These are phyloP conservation scores for Ganaspis brasiliensis DNA, from an alignment of 2,888 invertebrate species.

Conservation along the genomic window DNA sequence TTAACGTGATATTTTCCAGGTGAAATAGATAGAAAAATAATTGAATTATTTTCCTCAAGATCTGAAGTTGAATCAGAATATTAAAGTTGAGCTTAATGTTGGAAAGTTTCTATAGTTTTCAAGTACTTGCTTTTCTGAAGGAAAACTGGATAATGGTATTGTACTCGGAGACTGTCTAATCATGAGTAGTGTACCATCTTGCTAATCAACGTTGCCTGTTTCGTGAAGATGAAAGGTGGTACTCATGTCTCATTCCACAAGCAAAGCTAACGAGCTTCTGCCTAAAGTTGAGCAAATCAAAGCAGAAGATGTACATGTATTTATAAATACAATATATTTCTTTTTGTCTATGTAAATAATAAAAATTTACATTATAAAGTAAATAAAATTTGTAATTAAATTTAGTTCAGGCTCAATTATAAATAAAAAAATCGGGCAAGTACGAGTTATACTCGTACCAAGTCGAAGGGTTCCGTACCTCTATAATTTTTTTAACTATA, in stretches of 20 bases:
- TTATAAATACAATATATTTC: background rate
- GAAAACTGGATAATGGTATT: background rate
- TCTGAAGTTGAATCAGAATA: too few relatives aligned
- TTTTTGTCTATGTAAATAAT: too few relatives aligned
- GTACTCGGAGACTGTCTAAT: conserved; percentile 2
- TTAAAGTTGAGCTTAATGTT: background rate
- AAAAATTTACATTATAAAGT: too few relatives aligned
- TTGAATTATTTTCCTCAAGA: too few relatives aligned
- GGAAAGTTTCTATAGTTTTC: background rate
- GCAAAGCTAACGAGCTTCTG: conserved; percentile 48
- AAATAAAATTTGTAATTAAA: too few relatives aligned
- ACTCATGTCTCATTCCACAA: conserved; percentile 44
- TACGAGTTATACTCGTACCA: too few relatives aligned
- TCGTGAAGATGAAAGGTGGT: conserved; percentile 53
- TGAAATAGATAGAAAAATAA: too few relatives aligned
- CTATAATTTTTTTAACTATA: too few relatives aligned
- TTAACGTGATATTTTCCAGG: too few relatives aligned
- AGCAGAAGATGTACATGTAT: conserved; percentile 2
- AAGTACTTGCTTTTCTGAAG: background rate
- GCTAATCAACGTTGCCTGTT: conserved; percentile 42
- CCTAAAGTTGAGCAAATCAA: conserved; percentile 16
- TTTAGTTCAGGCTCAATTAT: too few relatives aligned
- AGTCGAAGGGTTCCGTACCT: too few relatives aligned
- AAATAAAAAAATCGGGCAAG: too few relatives aligned
- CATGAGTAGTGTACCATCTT: background rate